A percentile compares a stretch with the other conserved stretches of the same genome.
phyloP scores from a whole-genome alignment of 2,797 vertebrate genomes.

The Epinephelus malabaricus region DNA sequence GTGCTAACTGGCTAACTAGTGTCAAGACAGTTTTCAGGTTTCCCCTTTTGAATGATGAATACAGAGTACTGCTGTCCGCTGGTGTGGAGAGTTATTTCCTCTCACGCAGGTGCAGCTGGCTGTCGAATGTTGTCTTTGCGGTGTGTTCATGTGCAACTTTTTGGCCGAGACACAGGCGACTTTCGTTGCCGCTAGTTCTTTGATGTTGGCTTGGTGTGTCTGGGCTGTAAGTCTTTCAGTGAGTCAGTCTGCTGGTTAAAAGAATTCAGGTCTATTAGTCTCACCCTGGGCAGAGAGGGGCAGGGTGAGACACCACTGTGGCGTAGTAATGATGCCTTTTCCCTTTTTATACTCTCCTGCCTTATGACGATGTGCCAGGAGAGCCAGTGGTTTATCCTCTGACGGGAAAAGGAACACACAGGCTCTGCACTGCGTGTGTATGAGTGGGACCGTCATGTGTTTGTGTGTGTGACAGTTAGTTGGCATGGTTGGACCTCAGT shows the following conservation, averaged over 20 bases:
- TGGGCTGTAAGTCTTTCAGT: neutral
- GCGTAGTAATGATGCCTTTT: conserved; percentile 45
- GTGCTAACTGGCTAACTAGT: too few species aligned
- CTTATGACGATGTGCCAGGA: conserved; percentile 30
- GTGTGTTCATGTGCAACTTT: too few species aligned
- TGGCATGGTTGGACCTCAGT: conserved; percentile 49
- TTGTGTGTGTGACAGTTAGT: conserved; percentile 58
- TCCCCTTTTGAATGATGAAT: too few species aligned
- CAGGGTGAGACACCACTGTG: conserved; percentile 7
- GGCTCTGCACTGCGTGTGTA: neutral
- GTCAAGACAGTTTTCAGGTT: too few species aligned
- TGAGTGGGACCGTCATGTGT: conserved; percentile 9
- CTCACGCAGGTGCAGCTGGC: too few species aligned
- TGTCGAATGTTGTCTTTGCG: too few species aligned
- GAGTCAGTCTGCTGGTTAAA: conserved; percentile 2
- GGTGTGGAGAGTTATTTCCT: too few species aligned
- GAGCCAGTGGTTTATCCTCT: conserved; percentile 20
- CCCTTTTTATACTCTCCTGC: conserved; percentile 9
- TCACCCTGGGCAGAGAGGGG: conserved; percentile 5
- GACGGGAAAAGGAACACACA: conserved; percentile 20
- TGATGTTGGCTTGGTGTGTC: too few species aligned
- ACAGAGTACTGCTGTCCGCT: too few species aligned
- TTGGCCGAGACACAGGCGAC: too few species aligned
- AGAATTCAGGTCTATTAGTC: conserved; percentile 19
- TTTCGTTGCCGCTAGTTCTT: too few species aligned